Evolutionary conservation across 2,888 invertebrate genomes (phyloP).

Genomic region (Invenusta paracnida): DNA sequence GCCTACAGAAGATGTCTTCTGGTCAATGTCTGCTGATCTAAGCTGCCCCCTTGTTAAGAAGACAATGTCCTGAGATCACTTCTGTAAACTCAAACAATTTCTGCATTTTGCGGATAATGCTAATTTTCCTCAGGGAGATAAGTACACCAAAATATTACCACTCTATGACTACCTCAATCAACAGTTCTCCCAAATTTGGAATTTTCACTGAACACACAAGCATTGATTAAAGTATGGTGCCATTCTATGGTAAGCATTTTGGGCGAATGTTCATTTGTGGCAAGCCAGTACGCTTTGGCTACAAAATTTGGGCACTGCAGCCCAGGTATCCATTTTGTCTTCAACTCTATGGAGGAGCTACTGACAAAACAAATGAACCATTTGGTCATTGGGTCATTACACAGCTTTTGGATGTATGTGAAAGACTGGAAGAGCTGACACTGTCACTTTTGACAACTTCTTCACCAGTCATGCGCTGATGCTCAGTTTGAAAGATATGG

Average conservation of each 20-base stretch:
- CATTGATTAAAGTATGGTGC: background rate
- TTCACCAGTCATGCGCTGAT: background rate
- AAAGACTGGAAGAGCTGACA: too few relatives aligned
- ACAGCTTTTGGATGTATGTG: background rate
- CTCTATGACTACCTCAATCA: background rate
- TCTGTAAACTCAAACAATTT: background rate
- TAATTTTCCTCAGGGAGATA: background rate
- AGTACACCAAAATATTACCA: background rate
- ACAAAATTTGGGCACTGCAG: slow-evolving; percentile 9
- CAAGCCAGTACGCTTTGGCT: background rate
- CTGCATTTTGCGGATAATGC: slow-evolving; percentile 18
- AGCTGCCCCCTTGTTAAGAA: background rate
- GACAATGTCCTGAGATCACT: background rate
- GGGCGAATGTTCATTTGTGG: background rate
- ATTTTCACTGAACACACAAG: background rate
- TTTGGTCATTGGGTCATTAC: background rate
- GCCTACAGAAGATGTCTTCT: background rate
- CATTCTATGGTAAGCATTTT: background rate
- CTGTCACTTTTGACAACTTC: background rate
- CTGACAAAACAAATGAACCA: background rate
- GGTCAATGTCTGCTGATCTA: slow-evolving; percentile 18
- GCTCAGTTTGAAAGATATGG: background rate
- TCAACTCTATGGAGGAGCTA: slow-evolving; percentile 17
- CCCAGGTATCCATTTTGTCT: slow-evolving; percentile 5
- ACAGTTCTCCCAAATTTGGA: background rate